Evolutionary conservation across 2,113 vertebrate species (phyloP).

Genomic region (Syngnathus typhle): DNA sequence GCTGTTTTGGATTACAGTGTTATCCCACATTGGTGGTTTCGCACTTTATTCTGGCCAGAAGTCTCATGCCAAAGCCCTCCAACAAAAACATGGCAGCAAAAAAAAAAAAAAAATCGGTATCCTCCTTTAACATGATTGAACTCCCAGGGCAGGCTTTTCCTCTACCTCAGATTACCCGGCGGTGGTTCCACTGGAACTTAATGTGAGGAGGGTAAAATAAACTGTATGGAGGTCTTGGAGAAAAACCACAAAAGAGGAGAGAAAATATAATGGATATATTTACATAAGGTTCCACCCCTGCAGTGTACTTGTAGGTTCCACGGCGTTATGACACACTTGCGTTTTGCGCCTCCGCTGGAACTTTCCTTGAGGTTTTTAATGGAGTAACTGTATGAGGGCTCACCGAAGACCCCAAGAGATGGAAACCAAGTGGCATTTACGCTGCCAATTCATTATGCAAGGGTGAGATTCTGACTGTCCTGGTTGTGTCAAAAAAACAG

Average conservation of each 20-base stretch:
- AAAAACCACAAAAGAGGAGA: slow-evolving; percentile 40
- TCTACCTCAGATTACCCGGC: slow-evolving; percentile 32
- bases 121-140: slow-evolving; percentile 20
- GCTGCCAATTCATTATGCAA: slow-evolving; percentile 37
- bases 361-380: slow-evolving; percentile 57
- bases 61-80: not conserved
- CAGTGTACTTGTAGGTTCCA: slow-evolving; percentile 22
- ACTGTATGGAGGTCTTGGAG: slow-evolving; percentile 44
- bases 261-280: slow-evolving; percentile 53
- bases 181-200: slow-evolving; percentile 52
- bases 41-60: not conserved
- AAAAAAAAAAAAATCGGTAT: slow-evolving; percentile 28
- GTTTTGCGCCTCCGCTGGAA: slow-evolving; percentile 64
- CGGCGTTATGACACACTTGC: slow-evolving; percentile 36
- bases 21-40: no score
- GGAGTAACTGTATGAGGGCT: slow-evolving; percentile 33
- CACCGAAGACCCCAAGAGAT: slow-evolving; percentile 35
- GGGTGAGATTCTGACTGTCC: slow-evolving; percentile 12
- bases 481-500: slow-evolving; percentile 27
- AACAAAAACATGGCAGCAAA: not conserved
- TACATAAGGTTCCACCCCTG: slow-evolving; percentile 57
- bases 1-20: no score
- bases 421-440: slow-evolving; percentile 51
- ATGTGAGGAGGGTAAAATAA: slow-evolving; percentile 27
- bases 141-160: slow-evolving; percentile 36